Evolutionary conservation across 1,140 invertebrate species (phyloP).

Genomic region (Drosophila sucinea): DNA sequence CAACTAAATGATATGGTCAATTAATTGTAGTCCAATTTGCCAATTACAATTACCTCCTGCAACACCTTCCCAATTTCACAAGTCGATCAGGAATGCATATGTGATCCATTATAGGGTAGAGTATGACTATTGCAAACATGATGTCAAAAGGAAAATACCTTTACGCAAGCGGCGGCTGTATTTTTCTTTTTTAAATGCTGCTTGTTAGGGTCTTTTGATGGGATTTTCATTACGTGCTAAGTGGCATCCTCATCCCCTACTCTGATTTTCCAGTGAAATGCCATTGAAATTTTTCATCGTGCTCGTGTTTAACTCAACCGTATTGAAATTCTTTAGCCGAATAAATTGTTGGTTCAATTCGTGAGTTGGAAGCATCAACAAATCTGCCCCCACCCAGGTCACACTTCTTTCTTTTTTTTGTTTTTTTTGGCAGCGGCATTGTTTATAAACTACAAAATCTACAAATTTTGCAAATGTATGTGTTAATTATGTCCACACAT

Average conservation of each 20-base stretch:
- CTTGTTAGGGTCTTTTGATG: constrained; percentile 41
- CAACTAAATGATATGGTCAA: too few relatives aligned
- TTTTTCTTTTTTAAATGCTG: background rate
- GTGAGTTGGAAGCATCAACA: constrained; percentile 14
- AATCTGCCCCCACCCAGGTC: constrained; percentile 20
- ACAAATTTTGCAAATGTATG: constrained; percentile 44
- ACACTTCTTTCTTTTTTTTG: background rate
- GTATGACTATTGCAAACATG: background rate
- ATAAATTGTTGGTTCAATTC: constrained; percentile 12
- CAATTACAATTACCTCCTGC: too few relatives aligned
- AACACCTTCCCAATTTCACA: background rate
- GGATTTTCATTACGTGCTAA: constrained; percentile 57
- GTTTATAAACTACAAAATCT: constrained; percentile 28
- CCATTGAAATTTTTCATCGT: background rate
- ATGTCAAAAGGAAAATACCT: constrained; percentile 1
- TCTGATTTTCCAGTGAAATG: background rate
- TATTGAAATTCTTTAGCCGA: constrained; percentile 32
- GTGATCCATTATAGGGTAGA: background rate
- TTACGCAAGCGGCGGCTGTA: background rate
- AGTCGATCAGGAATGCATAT: background rate
- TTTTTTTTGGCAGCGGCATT: constrained; percentile 9
- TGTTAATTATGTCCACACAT: constrained; percentile 47
- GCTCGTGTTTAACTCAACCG: constrained; percentile 10
- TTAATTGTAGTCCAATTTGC: too few relatives aligned
- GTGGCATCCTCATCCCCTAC: constrained; percentile 20